These are phyloP conservation scores for Keiferia lycopersicella DNA, from an alignment of 2,888 invertebrate species.

Conservation along the genomic window DNA sequence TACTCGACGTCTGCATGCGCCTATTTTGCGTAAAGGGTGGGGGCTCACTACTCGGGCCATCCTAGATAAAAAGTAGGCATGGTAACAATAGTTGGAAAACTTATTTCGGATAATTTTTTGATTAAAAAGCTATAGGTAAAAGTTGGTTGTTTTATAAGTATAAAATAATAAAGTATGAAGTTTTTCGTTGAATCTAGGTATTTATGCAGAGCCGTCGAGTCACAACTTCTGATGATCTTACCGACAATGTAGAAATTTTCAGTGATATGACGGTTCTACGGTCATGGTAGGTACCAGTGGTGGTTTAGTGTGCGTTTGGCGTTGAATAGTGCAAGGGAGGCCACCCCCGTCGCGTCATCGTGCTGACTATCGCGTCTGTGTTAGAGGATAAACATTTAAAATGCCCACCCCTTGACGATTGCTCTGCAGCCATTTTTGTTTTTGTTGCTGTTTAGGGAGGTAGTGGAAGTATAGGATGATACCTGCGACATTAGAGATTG, in stretches of 20 bases:
- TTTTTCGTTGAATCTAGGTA: constrained; percentile 62
- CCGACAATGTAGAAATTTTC: constrained; percentile 20
- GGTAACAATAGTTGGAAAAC: too few species aligned
- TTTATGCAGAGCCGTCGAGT: constrained; percentile 47
- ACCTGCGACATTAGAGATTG: too few species aligned
- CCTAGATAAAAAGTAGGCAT: too few species aligned
- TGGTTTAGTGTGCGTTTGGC: constrained; percentile 65
- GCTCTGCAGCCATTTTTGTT: constrained; percentile 70
- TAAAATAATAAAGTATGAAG: too few species aligned
- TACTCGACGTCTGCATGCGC: too few species aligned
- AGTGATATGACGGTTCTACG: constrained; percentile 43
- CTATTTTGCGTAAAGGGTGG: too few species aligned
- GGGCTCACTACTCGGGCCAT: too few species aligned
- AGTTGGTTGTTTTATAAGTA: too few species aligned
- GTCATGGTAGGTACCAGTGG: constrained; percentile 10
- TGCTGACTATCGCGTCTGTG: constrained; percentile 75
- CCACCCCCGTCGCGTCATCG: constrained; percentile 73
- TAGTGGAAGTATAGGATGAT: neutral
- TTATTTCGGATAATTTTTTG: too few species aligned
- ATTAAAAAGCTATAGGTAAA: too few species aligned
- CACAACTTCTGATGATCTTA: neutral
- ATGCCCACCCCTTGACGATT: constrained; percentile 77
- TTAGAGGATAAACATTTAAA: constrained; percentile 78
- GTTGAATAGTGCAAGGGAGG: constrained; percentile 61
- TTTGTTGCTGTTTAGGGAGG: constrained; percentile 31